A percentile compares a stretch with the other conserved stretches of the same genome.
Evolutionary conservation across 2,113 vertebrate species (phyloP).

Genomic region (Brachyhypopomus occidentalis): DNA sequence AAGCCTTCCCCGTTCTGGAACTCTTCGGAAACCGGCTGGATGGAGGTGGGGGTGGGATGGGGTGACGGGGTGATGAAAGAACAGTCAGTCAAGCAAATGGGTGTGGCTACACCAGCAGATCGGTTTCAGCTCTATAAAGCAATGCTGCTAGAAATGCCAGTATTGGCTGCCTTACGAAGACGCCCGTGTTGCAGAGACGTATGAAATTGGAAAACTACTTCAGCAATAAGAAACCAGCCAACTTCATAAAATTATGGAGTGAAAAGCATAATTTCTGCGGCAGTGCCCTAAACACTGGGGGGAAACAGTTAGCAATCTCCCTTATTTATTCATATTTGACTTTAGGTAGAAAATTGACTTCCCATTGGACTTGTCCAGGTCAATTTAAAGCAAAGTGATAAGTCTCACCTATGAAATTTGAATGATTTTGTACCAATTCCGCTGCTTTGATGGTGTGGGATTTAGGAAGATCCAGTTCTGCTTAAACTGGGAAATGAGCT

Average conservation of each 20-base stretch:
- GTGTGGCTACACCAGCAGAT: background rate
- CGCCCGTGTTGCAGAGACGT: background rate
- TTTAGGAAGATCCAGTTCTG: background rate
- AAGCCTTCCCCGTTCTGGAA: slow-evolving; percentile 97
- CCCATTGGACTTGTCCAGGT: background rate
- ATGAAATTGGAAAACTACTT: slow-evolving; percentile 36
- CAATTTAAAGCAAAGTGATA: background rate
- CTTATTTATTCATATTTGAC: slow-evolving; percentile 22
- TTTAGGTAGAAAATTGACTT: background rate
- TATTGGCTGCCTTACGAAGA: background rate
- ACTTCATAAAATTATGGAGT: slow-evolving; percentile 1
- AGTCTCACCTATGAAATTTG: slow-evolving; percentile 7
- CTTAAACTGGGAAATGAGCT: slow-evolving; percentile 10
- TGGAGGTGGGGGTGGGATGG: slow-evolving; percentile 55
- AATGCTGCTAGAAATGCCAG: background rate
- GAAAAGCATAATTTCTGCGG: slow-evolving; percentile 1
- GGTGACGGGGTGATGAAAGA: background rate
- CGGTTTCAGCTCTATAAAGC: background rate
- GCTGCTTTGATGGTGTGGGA: background rate
- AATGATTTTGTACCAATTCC: background rate
- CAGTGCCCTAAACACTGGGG: slow-evolving; percentile 15
- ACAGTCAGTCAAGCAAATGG: background rate
- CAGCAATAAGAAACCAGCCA: slow-evolving; percentile 24
- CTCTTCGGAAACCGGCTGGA: slow-evolving; percentile 94
- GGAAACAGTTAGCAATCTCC: background rate